Percentiles rank a stretch among this genome's conserved stretches.
These are phyloP conservation scores for Hemicordylus capensis DNA, from an alignment of 2,113 vertebrate genomes.

Conservation along the genomic window DNA sequence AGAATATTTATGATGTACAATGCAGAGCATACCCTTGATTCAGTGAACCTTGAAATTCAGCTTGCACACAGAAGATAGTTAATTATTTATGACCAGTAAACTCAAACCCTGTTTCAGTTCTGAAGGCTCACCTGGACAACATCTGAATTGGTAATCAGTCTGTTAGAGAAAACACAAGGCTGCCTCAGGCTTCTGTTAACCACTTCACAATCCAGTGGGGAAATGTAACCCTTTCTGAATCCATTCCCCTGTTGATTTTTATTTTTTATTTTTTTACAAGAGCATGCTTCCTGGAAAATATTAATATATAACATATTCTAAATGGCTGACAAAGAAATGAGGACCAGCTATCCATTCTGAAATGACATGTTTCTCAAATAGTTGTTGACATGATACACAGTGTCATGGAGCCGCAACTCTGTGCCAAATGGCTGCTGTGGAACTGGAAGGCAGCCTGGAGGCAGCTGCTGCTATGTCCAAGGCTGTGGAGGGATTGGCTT, in stretches of 20 bases:
- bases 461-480: too few relatives aligned
- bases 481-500: too few relatives aligned
- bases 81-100: conserved; percentile 25
- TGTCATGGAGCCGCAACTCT: too few relatives aligned
- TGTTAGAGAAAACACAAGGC: too few relatives aligned
- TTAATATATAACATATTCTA: background rate
- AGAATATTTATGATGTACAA: background rate
- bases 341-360: background rate
- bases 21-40: conserved; percentile 28
- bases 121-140: background rate
- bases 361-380: too few relatives aligned
- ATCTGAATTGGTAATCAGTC: too few relatives aligned
- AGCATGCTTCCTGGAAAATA: background rate
- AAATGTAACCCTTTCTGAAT: background rate
- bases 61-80: background rate
- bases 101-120: too few relatives aligned
- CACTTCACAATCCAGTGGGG: background rate
- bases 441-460: too few relatives aligned
- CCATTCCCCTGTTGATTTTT: background rate
- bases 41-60: conserved; percentile 32
- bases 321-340: background rate
- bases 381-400: too few relatives aligned
- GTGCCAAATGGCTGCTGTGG: too few relatives aligned
- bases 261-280: background rate
- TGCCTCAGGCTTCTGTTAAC: conserved; percentile 7